phyloP scores from a whole-genome alignment of 2,888 invertebrate genomes.

The Pammene fasciana region DNA sequence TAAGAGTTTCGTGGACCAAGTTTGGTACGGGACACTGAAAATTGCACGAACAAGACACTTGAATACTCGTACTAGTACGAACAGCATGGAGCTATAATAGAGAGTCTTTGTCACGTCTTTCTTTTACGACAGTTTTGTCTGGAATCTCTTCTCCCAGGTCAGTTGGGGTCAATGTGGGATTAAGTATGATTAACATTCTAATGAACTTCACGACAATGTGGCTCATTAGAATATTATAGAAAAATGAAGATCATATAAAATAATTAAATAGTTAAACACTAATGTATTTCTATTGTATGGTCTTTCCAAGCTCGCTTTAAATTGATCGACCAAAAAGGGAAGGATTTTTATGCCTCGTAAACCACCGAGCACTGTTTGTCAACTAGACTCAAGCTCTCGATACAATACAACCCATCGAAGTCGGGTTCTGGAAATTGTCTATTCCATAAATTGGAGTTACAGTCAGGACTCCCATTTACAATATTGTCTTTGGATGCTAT shows the following conservation, averaged over 20 bases:
- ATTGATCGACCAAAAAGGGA: neutral
- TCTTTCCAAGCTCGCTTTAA: neutral
- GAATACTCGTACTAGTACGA: no score
- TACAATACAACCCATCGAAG: constrained; percentile 3
- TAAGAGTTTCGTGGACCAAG: no score
- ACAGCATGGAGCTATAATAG: constrained; percentile 19
- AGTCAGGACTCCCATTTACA: constrained; percentile 28
- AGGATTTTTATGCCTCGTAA: constrained; percentile 26
- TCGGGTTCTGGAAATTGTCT: constrained; percentile 27
- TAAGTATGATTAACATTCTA: constrained; percentile 14
- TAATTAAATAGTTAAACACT: no score
- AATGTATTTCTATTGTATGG: no score
- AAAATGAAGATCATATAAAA: no score
- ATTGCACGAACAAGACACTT: no score
- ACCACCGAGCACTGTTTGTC: constrained; percentile 13
- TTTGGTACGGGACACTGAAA: no score
- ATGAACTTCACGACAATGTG: neutral
- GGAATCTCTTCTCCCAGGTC: constrained; percentile 14
- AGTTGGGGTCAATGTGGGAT: constrained; percentile 17
- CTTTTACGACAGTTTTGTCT: constrained; percentile 29
- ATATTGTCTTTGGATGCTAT: constrained; percentile 36
- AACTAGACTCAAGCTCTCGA: constrained; percentile 2
- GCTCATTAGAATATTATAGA: no score
- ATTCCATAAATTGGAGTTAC: constrained; percentile 35
- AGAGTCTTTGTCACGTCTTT: constrained; percentile 36